Conservation (phyloP, 2,113 vertebrate genomes). For the Pheucticus melanocephalus region DNA sequence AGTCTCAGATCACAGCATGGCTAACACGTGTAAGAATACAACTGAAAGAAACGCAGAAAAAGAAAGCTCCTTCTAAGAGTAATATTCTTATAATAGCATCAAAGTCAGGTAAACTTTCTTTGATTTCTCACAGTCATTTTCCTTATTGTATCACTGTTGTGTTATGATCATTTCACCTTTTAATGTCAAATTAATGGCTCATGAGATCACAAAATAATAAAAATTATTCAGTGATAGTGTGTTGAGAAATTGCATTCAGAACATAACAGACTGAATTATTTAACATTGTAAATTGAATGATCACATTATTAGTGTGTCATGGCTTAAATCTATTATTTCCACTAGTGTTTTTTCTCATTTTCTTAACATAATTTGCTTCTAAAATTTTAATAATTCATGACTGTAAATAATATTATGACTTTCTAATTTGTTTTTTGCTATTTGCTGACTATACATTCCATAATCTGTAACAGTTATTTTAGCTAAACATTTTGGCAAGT, state of each 20-base stretch:
- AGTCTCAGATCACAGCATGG: neutral
- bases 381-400: neutral
- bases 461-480: neutral
- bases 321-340: constrained; percentile 4
- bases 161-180: neutral
- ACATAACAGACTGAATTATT: neutral
- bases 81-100: neutral
- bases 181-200: neutral
- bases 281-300: constrained; percentile 5
- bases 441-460: neutral
- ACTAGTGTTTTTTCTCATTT: neutral
- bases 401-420: neutral
- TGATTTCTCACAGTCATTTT: neutral
- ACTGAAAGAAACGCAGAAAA: neutral
- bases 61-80: neutral
- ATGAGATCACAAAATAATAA: neutral
- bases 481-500: neutral
- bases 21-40: neutral
- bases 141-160: neutral
- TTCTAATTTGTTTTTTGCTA: neutral
- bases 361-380: neutral
- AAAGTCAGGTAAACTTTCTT: neutral
- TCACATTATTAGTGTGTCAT: constrained; percentile 7
- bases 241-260: neutral
- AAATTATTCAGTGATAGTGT: neutral